Evolutionary conservation across 2,888 invertebrate species (phyloP).

Genomic region (Thereva nobilitata): DNA sequence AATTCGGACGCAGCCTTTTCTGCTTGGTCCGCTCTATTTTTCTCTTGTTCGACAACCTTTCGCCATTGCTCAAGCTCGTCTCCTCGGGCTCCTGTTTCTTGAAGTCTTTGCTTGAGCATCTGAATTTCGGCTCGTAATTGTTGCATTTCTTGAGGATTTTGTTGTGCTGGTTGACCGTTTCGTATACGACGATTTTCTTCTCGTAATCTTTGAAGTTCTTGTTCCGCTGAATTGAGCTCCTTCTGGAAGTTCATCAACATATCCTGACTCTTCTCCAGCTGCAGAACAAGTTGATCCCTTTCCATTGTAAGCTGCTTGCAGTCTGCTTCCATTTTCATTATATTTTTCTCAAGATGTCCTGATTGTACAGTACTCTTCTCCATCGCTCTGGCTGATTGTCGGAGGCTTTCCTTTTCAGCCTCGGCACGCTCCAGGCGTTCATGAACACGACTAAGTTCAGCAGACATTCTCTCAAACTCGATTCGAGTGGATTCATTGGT

Average conservation of each 20-base stretch:
- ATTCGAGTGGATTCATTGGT: conserved; percentile 80
- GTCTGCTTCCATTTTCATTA: conserved; percentile 82
- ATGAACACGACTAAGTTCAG: conserved; percentile 78
- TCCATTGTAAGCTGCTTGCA: conserved; percentile 84
- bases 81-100: conserved; percentile 67
- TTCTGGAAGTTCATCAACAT: conserved; percentile 93
- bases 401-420: conserved; percentile 73
- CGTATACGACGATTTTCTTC: conserved; percentile 65
- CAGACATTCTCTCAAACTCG: conserved; percentile 83
- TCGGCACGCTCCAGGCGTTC: conserved; percentile 79
- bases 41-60: conserved; percentile 77
- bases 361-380: conserved; percentile 80
- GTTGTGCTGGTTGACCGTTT: conserved; percentile 62
- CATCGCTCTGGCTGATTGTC: conserved; percentile 75
- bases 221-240: conserved; percentile 81
- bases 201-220: conserved; percentile 78
- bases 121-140: conserved; percentile 69
- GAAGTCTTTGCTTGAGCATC: conserved; percentile 70
- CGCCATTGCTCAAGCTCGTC: conserved; percentile 82
- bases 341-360: conserved; percentile 82
- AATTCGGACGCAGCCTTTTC: conserved; percentile 78
- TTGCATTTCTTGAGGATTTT: conserved; percentile 75
- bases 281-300: conserved; percentile 81
- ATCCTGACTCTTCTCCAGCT: conserved; percentile 89
- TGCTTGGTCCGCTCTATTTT: conserved; percentile 76